These are phyloP conservation scores for Hyaena hyaena DNA, from an alignment of 2,113 vertebrate species.

Conservation along the genomic window DNA sequence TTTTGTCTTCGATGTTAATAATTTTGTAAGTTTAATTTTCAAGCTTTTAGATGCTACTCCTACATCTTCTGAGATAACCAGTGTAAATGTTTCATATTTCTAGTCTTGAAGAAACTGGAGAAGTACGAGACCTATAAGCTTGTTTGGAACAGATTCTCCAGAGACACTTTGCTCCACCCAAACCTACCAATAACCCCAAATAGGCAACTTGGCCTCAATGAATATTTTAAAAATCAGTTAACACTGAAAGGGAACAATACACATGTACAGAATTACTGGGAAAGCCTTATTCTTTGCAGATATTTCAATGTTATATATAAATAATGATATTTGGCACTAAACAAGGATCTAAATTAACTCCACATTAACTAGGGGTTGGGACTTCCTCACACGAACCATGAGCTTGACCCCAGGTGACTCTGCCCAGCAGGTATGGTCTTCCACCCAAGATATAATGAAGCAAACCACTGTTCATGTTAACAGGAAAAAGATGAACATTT, in stretches of 20 bases:
- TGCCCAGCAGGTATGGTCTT: slow-evolving; percentile 68
- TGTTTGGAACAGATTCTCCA: not conserved
- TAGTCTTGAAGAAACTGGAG: slow-evolving; percentile 8
- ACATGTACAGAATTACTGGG: not conserved
- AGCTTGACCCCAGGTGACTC: slow-evolving; percentile 75
- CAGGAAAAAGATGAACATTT: slow-evolving; percentile 77
- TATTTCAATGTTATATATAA: slow-evolving; percentile 30
- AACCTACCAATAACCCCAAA: not conserved
- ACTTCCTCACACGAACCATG: slow-evolving; percentile 80
- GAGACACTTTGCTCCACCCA: not conserved
- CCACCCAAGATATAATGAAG: slow-evolving; percentile 63
- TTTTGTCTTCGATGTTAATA: slow-evolving; percentile 9
- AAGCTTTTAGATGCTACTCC: not conserved
- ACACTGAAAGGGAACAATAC: slow-evolving; percentile 28
- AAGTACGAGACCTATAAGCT: not conserved
- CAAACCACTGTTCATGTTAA: slow-evolving; percentile 82
- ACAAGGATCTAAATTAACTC: slow-evolving; percentile 76
- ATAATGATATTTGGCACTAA: slow-evolving; percentile 50
- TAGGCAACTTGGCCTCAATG: not conserved
- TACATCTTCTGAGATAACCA: not conserved
- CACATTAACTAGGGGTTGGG: slow-evolving; percentile 64
- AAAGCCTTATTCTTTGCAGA: slow-evolving; percentile 15
- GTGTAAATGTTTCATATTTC: not conserved
- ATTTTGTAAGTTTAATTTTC: slow-evolving; percentile 34
- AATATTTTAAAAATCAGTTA: slow-evolving; percentile 40